Evolutionary conservation across 2,797 vertebrate species (phyloP).

Genomic region (Ceryle rudis): DNA sequence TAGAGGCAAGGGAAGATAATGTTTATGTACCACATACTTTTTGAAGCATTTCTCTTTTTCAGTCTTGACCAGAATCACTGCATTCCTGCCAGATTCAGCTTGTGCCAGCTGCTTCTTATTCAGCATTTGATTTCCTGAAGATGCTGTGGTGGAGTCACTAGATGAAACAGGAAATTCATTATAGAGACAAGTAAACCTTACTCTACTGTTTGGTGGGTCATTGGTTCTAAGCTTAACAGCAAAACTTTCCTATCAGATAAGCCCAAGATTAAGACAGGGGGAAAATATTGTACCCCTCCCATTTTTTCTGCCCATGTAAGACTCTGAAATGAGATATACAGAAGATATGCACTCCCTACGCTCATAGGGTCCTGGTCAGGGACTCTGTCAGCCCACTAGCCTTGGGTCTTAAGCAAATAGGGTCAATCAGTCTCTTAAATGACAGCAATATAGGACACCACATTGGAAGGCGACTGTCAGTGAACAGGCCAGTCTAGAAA

Average conservation of each 20-base stretch:
- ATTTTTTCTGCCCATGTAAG: neutral
- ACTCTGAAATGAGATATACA: neutral
- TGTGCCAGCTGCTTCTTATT: slow-evolving; percentile 23
- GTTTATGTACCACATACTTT: neutral
- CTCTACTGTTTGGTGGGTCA: neutral
- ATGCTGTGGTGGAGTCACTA: neutral
- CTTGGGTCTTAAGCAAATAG: neutral
- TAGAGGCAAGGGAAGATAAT: neutral
- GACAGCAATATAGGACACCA: fast-evolving
- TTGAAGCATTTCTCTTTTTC: neutral
- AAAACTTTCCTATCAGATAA: neutral
- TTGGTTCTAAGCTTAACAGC: neutral
- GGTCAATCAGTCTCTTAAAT: neutral
- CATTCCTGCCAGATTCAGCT: neutral
- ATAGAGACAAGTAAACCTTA: neutral
- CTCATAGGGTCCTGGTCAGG: neutral
- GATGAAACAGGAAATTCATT: neutral
- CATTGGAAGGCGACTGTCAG: neutral
- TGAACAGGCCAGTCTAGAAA: neutral
- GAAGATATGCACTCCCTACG: neutral
- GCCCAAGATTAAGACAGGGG: neutral
- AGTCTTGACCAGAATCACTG: neutral
- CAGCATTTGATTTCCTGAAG: slow-evolving; percentile 21
- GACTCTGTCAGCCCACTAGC: neutral
- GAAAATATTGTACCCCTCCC: neutral